Conservation (phyloP, 1,140 invertebrate genomes). For the Meloidogyne hapla region DNA sequence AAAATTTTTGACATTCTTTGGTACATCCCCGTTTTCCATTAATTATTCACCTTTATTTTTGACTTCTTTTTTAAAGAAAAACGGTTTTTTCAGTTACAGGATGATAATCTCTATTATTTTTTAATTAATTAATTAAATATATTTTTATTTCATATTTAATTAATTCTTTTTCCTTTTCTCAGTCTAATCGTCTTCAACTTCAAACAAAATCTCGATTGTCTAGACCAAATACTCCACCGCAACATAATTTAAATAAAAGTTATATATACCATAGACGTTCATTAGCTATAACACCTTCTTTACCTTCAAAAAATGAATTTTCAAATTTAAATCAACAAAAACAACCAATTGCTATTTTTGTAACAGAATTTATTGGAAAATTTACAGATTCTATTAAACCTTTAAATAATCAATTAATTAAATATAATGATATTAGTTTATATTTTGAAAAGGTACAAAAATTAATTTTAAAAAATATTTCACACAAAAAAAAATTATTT, state of each 20-base stretch:
- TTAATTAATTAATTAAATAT: too few species aligned
- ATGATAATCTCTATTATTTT: too few species aligned
- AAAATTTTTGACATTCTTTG: too few species aligned
- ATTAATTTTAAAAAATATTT: too few species aligned
- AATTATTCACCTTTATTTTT: too few species aligned
- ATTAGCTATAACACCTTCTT: neutral
- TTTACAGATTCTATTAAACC: slow-evolving; percentile 1
- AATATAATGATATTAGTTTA: neutral
- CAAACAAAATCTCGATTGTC: neutral
- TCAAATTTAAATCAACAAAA: neutral
- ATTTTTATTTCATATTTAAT: too few species aligned
- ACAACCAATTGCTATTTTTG: slow-evolving; percentile 2
- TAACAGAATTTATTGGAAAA: slow-evolving; percentile 6
- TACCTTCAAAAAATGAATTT: neutral
- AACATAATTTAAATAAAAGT: neutral
- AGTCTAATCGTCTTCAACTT: neutral
- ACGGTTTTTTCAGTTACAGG: too few species aligned
- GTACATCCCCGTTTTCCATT: too few species aligned
- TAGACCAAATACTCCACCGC: neutral
- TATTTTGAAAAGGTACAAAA: slow-evolving; percentile 2
- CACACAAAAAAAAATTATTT: too few species aligned
- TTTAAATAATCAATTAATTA: neutral
- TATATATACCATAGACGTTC: neutral
- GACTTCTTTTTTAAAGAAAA: too few species aligned
- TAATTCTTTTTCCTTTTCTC: neutral